Evolutionary conservation across 2,888 invertebrate genomes (phyloP).

Genomic region (Eilema caniola): DNA sequence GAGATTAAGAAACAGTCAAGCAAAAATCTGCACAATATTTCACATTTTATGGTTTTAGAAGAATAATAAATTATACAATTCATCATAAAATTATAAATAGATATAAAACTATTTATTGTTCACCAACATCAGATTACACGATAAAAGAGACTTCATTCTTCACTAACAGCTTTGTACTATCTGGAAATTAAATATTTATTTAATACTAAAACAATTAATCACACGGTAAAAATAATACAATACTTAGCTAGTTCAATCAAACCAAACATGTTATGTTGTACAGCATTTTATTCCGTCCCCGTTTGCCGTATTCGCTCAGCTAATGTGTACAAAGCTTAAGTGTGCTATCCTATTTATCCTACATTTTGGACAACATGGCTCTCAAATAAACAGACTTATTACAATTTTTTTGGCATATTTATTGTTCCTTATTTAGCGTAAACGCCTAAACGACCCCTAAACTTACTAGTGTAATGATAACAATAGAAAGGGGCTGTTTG

Average conservation of each 20-base stretch:
- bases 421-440: conserved; percentile 51
- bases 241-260: background rate
- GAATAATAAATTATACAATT: too few relatives aligned
- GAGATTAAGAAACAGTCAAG: too few relatives aligned
- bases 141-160: too few relatives aligned
- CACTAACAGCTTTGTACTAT: too few relatives aligned
- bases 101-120: too few relatives aligned
- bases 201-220: background rate
- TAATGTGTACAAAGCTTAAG: conserved; percentile 18
- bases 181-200: too few relatives aligned
- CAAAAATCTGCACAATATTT: too few relatives aligned
- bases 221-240: background rate
- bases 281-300: background rate
- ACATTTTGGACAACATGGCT: conserved; percentile 19
- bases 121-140: too few relatives aligned
- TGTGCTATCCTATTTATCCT: conserved; percentile 13
- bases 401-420: conserved; percentile 47
- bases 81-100: too few relatives aligned
- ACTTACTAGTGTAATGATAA: conserved; percentile 53
- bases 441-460: conserved; percentile 44
- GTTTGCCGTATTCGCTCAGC: background rate
- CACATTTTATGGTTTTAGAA: too few relatives aligned
- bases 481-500: conserved; percentile 43
- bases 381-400: conserved; percentile 29
- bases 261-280: conserved; percentile 6